Base-by-base conservation (phyloP, 1,140 invertebrate genomes). In the Stegodyphus dumicola region DNA sequence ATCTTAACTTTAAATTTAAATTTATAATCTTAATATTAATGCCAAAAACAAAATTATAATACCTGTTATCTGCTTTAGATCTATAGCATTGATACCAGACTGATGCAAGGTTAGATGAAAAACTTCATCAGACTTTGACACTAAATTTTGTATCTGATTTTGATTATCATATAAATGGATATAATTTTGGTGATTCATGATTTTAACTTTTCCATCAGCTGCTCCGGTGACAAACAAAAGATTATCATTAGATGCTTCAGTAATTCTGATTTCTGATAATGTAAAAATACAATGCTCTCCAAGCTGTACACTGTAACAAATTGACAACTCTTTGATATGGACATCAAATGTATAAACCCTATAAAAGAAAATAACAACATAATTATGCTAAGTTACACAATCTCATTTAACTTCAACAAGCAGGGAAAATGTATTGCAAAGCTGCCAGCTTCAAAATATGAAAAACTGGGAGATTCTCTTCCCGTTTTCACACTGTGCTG, bases 61-160 rank as follows among this genome's bases (percentile, higher is more conserved):
- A 87, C 87, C 87, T 52, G 17, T 33, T 11, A 88, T 64, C 65
- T 9, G 64, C 17, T 60, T 74, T 9, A n/a, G 15, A 85, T 86
- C 84, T 13, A 88, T 17, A 48, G 85, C 83, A 86, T 84, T 86
- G 9, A 88, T 79, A 52, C 87, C 85, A 66, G 87, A 83, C 49
- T 87, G 78, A 67, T 88, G 87, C 18, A 69, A 13, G 51, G 77
- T 52, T 15, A 75, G 10, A 15, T 49, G n/a, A 13, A 73, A 11
- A 11, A 87, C 33, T 6, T 60, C 3, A 6, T 33, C 17, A 86
- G 11, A 66, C n/a, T 10, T 18, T 73, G 54, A 70, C 48, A 2
- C 6, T 5, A 60, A 54, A 6, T 64, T 13, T 54, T n/a, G 15
- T 10, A 48, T 71, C 6, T 60, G 13, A 13, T 52, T 33, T 33